Base-by-base conservation (phyloP, 35 echinoderm and acorn worm genomes). In the Apostichopus californicus region DNA sequence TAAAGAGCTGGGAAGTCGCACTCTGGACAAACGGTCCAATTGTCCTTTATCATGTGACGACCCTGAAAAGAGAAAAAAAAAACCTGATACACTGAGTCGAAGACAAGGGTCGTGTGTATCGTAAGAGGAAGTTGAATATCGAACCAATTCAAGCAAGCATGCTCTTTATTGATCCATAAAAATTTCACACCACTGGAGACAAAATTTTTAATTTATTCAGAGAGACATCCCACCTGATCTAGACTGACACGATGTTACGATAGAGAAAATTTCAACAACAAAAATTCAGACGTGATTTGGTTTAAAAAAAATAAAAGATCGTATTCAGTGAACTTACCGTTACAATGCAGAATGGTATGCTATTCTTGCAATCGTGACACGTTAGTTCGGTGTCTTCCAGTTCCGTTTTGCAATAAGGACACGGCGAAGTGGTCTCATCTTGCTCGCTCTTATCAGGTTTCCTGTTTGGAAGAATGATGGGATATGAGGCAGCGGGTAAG, bases 371-470 rank as follows among this genome's bases (percentile, higher is more conserved):
- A 5, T 89, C 97, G 26, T 93, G 95, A 80, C 97, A 99, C 23
- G 84, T 90, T 1, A 99, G 78, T 88, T 99, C 97, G 12, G 95
- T 95, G 20, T 96, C 87, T 22, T 96, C 95, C 15, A 99, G 92
- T 53, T 89, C 77, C 56, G 66, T 92, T 55, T 98, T 92, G 80
- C 97, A 98, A 77, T 98, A 94, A 18, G 97, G 97, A 93, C 97
- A 98, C 5, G 97, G 86, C 10, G 93, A 87, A 0, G 93, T 94
- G 13, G 90, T 78, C 55, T 98, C 97, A 58, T 98, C 97, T 54
- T 98, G 90, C 57, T 98, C 97, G 5, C 93, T 94, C 82, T 98
- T 98, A 65, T 98, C 97, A 73, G 97, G 97, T 93, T 96, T 98
- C 77, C 96, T 98, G 92, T 9, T 68, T 12, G n/a, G 17, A 72